phyloP scores from a whole-genome alignment of 1,140 invertebrate species.

The Callitettix versicolor region DNA sequence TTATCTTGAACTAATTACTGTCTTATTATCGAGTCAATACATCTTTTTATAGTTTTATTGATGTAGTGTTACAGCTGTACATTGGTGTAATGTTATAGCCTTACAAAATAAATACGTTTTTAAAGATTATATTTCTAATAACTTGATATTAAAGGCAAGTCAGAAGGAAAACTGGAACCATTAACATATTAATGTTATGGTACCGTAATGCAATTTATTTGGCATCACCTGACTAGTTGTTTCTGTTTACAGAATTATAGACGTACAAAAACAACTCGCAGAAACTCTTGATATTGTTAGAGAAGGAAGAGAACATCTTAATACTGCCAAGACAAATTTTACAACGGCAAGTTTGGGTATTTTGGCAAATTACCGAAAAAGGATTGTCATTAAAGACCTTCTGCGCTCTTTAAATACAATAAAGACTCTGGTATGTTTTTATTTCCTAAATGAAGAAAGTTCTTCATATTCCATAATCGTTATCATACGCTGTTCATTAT shows the following conservation, averaged over 20 bases:
- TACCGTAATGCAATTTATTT: neutral
- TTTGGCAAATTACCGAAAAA: conserved; percentile 74
- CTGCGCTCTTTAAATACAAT: conserved; percentile 71
- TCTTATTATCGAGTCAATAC: neutral
- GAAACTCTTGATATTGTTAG: conserved; percentile 57
- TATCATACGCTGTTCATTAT: too few species aligned
- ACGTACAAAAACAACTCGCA: conserved; percentile 61
- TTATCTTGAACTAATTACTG: neutral
- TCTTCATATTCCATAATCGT: too few species aligned
- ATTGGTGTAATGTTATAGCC: too few species aligned
- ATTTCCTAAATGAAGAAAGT: too few species aligned
- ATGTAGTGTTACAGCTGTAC: neutral
- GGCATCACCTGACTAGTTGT: neutral
- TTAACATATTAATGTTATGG: neutral
- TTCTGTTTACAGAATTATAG: conserved; percentile 49
- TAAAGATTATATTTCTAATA: too few species aligned
- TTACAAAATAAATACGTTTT: too few species aligned
- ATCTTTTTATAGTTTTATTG: neutral
- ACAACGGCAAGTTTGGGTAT: conserved; percentile 77
- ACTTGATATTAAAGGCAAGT: too few species aligned
- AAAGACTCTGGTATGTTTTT: conserved; percentile 57
- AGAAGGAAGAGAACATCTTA: conserved; percentile 57
- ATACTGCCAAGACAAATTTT: conserved; percentile 64
- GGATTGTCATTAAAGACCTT: conserved; percentile 66
- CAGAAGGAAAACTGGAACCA: neutral